Conservation (phyloP, 1,140 invertebrate genomes). For the Heliconius himera region DNA sequence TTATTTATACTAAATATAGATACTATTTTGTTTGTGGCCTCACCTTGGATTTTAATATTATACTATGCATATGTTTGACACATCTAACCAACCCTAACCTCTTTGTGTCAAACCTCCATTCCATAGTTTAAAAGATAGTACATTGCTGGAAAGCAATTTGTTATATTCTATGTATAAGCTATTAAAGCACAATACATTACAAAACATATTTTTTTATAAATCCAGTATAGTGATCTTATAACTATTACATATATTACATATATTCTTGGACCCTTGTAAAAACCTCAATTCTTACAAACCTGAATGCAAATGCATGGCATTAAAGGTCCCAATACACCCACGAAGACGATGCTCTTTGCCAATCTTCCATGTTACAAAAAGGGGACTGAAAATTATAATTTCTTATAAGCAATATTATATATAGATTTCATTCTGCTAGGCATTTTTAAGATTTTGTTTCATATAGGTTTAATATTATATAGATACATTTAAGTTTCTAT, state of each 20-base stretch:
- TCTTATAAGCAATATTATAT: not conserved
- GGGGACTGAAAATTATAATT: slow-evolving; percentile 88
- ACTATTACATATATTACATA: not conserved
- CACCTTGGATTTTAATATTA: too few species aligned
- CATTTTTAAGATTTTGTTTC: not conserved
- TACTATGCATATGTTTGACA: too few species aligned
- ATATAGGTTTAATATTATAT: not conserved
- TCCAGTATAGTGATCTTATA: not conserved
- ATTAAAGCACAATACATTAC: not conserved
- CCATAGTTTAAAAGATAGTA: too few species aligned
- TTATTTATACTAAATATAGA: too few species aligned
- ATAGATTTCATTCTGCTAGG: not conserved
- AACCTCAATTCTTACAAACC: slow-evolving; percentile 54
- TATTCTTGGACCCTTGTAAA: not conserved
- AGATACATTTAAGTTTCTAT: not conserved
- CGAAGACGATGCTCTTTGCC: slow-evolving; percentile 95
- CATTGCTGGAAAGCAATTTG: too few species aligned
- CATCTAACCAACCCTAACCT: too few species aligned
- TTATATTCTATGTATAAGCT: not conserved
- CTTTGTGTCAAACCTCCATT: too few species aligned
- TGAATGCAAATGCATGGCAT: slow-evolving; percentile 95
- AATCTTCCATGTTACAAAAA: slow-evolving; percentile 99
- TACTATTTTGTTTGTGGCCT: too few species aligned
- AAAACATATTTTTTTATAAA: not conserved
- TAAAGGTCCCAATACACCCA: slow-evolving; percentile 98